phyloP scores from a whole-genome alignment of 1,140 invertebrate genomes.

The Saccostrea cuccullata region DNA sequence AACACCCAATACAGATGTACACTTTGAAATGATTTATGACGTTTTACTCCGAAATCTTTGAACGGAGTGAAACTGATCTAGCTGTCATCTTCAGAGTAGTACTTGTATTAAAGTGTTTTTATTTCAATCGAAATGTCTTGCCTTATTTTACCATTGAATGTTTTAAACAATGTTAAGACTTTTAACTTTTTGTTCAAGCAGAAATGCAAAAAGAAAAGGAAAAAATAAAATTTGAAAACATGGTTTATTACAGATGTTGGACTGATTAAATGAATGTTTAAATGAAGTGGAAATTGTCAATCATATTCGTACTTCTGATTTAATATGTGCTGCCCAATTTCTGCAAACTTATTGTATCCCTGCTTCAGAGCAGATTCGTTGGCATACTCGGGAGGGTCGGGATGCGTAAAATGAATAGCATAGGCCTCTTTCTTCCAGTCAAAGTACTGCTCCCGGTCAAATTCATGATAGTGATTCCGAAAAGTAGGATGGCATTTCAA shows the following conservation, averaged over 20 bases:
- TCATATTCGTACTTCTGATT: slow-evolving; percentile 39
- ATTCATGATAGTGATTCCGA: slow-evolving; percentile 62
- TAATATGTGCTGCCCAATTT: slow-evolving; percentile 38
- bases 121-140: background rate
- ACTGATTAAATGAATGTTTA: too few species aligned
- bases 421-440: slow-evolving; percentile 69
- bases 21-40: background rate
- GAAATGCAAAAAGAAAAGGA: too few species aligned
- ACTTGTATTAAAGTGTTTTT: background rate
- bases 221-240: too few species aligned
- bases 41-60: background rate
- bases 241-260: too few species aligned
- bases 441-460: slow-evolving; percentile 61
- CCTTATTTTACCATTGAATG: background rate
- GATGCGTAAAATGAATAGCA: slow-evolving; percentile 71
- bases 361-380: slow-evolving; percentile 54
- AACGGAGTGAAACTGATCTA: background rate
- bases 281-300: background rate
- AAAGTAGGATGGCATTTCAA: slow-evolving; percentile 72
- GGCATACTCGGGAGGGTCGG: slow-evolving; percentile 65
- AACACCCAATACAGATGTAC: background rate
- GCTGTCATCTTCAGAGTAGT: background rate
- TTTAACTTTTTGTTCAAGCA: background rate
- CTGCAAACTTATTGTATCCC: slow-evolving; percentile 62
- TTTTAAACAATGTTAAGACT: background rate